Base-by-base conservation (phyloP, 2,797 vertebrate species). In the Siniperca undulata region DNA sequence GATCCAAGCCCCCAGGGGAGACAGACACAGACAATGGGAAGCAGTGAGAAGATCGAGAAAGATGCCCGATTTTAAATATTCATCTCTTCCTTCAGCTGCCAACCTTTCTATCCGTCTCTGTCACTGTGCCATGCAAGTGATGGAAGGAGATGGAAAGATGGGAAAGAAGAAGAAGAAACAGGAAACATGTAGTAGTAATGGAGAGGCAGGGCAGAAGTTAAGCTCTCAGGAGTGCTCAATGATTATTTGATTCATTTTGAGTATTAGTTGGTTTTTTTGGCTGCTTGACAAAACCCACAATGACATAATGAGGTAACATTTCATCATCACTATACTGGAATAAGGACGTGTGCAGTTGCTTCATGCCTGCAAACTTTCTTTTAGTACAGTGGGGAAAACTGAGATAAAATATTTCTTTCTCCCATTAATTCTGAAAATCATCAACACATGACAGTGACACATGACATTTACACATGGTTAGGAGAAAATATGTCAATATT, bases 41-140 rank as follows among this genome's bases (percentile, higher is more conserved):
- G 86, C 80, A 85, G 86, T 16, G 81, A 90, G 83, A 80, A 81
- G 89, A 81, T 74, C n/a, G 70, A 87, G 86, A 88, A 80, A 84
- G 71, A 91, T 84, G 91, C 83, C 80, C 74, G 42, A 83, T 86
- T 88, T 91, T 81, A 93, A 93, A 93, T 92, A 93, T 93, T 90
- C 91, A 92, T 92, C 85, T 86, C 78, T 86, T 84, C 88, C 88
- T 86, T 89, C 86, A 86, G 86, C 89, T 91, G 94, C 92, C 91
- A 93, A 86, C 86, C 27, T 74, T 77, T 91, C 83, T 76, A 85
- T 88, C 86, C 78, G 52, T 83, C 87, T 88, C 83, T 89, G 84
- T 89, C 88, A 87, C 86, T 46, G 12, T 24, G 40, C 65, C n/a
- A 55, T 73, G 64, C 44, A 22, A 78, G 80, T 75, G 84, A 87